Conservation (phyloP, 2,113 vertebrate genomes). For the Amazona vittata region DNA sequence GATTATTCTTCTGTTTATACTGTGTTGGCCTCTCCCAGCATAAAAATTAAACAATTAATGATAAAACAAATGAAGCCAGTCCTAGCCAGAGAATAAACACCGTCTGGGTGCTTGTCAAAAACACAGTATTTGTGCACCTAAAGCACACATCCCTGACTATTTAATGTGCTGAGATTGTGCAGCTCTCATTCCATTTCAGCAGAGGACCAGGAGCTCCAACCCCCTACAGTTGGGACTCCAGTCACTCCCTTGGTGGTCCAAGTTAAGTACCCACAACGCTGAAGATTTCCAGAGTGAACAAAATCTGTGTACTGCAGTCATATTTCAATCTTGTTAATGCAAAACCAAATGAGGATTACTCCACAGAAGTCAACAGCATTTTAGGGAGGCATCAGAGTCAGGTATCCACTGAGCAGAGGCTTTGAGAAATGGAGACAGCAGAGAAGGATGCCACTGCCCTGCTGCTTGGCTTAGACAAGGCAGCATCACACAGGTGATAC, state of each 20-base stretch:
- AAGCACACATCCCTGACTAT: neutral
- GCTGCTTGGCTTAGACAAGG: neutral
- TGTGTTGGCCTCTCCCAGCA: neutral
- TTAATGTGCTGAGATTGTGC: neutral
- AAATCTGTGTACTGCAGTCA: neutral
- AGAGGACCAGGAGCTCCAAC: neutral
- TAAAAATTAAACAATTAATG: neutral
- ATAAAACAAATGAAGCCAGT: neutral
- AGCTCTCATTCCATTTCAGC: neutral
- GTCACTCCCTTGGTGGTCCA: neutral
- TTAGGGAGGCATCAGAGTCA: neutral
- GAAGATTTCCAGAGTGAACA: neutral
- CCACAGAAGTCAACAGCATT: neutral
- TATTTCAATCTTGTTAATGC: neutral
- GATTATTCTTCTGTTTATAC: neutral
- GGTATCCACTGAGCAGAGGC: neutral
- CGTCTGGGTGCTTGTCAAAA: neutral
- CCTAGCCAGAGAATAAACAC: neutral
- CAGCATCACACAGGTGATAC: neutral
- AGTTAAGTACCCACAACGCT: neutral
- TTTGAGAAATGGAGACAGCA: neutral
- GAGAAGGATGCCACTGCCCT: neutral
- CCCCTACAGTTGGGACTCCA: neutral
- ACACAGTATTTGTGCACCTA: neutral
- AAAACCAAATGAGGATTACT: neutral